phyloP scores from a whole-genome alignment of 2,888 invertebrate species.

The Cheilosia variabilis region DNA sequence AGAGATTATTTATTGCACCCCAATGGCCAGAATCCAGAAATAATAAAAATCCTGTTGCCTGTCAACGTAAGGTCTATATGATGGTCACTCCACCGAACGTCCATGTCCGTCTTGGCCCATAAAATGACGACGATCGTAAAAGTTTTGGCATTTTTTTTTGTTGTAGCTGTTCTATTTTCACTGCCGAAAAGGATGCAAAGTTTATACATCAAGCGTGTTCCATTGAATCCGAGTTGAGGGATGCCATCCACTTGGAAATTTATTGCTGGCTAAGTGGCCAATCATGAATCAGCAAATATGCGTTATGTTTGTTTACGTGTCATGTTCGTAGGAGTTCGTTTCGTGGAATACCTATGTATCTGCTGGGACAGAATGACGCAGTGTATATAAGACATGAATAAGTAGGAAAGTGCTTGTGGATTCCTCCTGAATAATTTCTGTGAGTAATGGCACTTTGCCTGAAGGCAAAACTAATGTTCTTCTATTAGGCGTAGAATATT shows the following conservation, averaged over 20 bases:
- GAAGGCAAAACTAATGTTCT: constrained; percentile 67
- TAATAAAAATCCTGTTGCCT: constrained; percentile 74
- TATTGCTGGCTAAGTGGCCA: constrained; percentile 73
- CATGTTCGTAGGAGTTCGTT: constrained; percentile 54
- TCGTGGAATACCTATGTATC: constrained; percentile 1
- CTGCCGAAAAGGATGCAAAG: constrained; percentile 59
- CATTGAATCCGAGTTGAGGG: constrained; percentile 71
- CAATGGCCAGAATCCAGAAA: constrained; percentile 68
- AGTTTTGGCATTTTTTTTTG: constrained; percentile 51
- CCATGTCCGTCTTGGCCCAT: constrained; percentile 58
- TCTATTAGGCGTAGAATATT: constrained; percentile 59
- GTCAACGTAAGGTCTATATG: constrained; percentile 21
- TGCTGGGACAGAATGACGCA: constrained; percentile 42
- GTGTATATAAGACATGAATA: constrained; percentile 17
- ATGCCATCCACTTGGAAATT: constrained; percentile 73
- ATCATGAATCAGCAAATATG: constrained; percentile 75
- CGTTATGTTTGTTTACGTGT: constrained; percentile 69
- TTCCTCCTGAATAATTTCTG: constrained; percentile 68
- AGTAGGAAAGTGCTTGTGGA: constrained; percentile 54
- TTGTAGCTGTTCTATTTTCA: constrained; percentile 29
- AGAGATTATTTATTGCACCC: constrained; percentile 73
- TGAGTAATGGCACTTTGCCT: constrained; percentile 70
- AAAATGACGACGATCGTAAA: constrained; percentile 71
- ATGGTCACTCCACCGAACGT: constrained; percentile 54
- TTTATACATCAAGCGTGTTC: constrained; percentile 65